Evolutionary conservation across 2,797 vertebrate species (phyloP).

Genomic region (Orientallactaga sibirica): DNA sequence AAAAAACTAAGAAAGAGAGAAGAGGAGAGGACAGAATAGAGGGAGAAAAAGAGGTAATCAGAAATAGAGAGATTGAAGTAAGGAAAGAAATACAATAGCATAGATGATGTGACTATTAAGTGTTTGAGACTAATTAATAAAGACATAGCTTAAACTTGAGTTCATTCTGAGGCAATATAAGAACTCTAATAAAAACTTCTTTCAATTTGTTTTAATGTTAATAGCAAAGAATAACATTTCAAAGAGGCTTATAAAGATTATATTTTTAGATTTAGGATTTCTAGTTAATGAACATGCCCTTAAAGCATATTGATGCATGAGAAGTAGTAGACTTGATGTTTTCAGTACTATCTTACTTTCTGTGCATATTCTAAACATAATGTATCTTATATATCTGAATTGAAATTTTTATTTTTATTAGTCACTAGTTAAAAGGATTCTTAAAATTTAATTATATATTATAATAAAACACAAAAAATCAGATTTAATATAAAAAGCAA

Average conservation of each 20-base stretch:
- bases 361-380: too few relatives aligned
- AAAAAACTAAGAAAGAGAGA: too few relatives aligned
- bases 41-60: too few relatives aligned
- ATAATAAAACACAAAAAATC: too few relatives aligned
- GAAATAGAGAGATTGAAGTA: not conserved
- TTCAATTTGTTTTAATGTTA: conserved; percentile 21
- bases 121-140: not conserved
- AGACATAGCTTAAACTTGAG: not conserved
- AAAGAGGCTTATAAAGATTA: not conserved
- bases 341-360: too few relatives aligned
- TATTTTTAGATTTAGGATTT: not conserved
- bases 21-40: too few relatives aligned
- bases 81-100: not conserved
- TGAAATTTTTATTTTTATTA: not conserved
- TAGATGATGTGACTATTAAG: not conserved
- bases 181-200: not conserved
- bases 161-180: not conserved
- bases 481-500: too few relatives aligned
- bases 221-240: not conserved
- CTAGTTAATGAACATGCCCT: too few relatives aligned
- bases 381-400: not conserved
- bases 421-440: too few relatives aligned
- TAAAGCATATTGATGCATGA: too few relatives aligned
- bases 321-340: too few relatives aligned
- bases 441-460: too few relatives aligned